Percentiles rank a stretch among this genome's conserved stretches.
These are phyloP conservation scores for Bombus sylvicola DNA, from an alignment of 1,140 invertebrate genomes.

Conservation along the genomic window DNA sequence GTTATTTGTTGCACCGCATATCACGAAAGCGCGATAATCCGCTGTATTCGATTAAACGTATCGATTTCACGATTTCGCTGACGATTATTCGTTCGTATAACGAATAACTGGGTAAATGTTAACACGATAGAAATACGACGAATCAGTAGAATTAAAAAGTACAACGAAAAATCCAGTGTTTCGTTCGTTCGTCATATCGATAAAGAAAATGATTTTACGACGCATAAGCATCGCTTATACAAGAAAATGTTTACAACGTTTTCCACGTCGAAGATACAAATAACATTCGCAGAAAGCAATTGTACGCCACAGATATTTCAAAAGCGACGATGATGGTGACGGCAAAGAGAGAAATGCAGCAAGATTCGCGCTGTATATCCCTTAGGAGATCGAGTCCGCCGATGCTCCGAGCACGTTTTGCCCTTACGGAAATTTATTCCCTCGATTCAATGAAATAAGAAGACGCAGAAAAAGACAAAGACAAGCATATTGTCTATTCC, in stretches of 20 bases:
- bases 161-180: neutral
- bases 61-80: neutral
- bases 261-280: neutral
- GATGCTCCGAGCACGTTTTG: neutral
- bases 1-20: neutral
- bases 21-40: neutral
- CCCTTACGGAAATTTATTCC: constrained; percentile 1
- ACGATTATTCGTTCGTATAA: neutral
- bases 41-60: neutral
- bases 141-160: neutral
- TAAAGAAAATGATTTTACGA: neutral
- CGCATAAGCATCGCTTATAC: neutral
- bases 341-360: constrained; percentile 19
- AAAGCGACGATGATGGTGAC: constrained; percentile 20
- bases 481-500: no score
- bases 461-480: neutral
- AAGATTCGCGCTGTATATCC: constrained; percentile 3
- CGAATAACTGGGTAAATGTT: neutral
- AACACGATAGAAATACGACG: neutral
- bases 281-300: constrained; percentile 11
- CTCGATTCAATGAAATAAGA: constrained; percentile 3
- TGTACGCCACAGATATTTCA: constrained; percentile 6
- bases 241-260: neutral
- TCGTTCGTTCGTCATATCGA: no score
- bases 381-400: constrained; percentile 13